A percentile compares a stretch with the other conserved stretches of the same genome.
These are phyloP conservation scores for Archips xylosteana DNA, from an alignment of 2,888 invertebrate species.

Conservation along the genomic window DNA sequence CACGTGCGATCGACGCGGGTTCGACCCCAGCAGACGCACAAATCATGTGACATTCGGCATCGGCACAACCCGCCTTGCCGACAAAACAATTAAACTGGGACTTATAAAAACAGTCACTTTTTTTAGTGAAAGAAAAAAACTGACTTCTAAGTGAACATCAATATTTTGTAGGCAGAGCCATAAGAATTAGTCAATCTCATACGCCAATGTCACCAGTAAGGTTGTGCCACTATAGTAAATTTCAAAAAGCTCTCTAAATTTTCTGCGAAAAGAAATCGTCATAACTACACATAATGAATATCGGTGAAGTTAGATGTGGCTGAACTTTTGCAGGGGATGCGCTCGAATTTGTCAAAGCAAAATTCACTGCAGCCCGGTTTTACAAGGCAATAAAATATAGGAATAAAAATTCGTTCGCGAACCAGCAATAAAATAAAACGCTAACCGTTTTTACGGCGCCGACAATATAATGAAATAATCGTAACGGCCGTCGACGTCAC, in stretches of 20 bases:
- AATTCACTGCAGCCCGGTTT: slow-evolving; percentile 68
- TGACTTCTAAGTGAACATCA: neutral
- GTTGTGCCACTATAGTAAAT: neutral
- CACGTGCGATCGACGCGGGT: slow-evolving; percentile 75
- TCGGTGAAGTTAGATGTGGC: slow-evolving; percentile 34
- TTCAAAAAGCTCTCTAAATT: neutral
- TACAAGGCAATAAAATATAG: slow-evolving; percentile 83
- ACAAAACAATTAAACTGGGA: slow-evolving; percentile 14
- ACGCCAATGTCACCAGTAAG: neutral
- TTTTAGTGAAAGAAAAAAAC: neutral
- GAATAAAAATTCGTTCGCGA: slow-evolving; percentile 78
- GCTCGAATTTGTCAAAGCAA: slow-evolving; percentile 61
- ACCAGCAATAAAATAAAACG: slow-evolving; percentile 82
- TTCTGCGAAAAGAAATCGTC: slow-evolving; percentile 34
- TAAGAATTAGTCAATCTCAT: neutral
- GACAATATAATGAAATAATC: slow-evolving; percentile 85
- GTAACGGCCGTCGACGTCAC: slow-evolving; percentile 82
- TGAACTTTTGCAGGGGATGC: slow-evolving; percentile 56
- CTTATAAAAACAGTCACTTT: neutral
- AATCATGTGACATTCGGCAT: slow-evolving; percentile 74
- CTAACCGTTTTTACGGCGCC: slow-evolving; percentile 84
- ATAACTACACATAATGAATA: slow-evolving; percentile 11
- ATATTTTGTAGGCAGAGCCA: neutral
- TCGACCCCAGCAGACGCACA: slow-evolving; percentile 70
- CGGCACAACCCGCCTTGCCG: slow-evolving; percentile 44